Evolutionary conservation across 2,113 vertebrate genomes (phyloP).

Genomic region (Apeltes quadracus): DNA sequence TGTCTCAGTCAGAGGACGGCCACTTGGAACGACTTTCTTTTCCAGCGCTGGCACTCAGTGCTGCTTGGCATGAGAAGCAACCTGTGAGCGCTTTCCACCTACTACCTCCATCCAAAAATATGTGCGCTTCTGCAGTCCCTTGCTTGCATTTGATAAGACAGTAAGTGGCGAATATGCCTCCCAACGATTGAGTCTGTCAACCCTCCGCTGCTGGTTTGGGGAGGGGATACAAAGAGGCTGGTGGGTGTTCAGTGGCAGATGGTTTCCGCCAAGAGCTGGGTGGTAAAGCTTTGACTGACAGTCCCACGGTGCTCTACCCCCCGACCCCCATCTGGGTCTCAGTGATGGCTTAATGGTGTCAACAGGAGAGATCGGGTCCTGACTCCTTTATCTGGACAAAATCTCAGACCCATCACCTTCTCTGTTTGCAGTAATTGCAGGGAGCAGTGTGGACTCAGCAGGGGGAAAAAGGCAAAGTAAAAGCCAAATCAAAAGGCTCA

Average conservation of each 20-base stretch:
- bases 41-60: conserved; percentile 44
- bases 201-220: conserved; percentile 43
- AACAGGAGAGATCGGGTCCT: conserved; percentile 75
- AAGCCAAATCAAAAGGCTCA: conserved; percentile 80
- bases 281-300: conserved; percentile 67
- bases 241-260: conserved; percentile 59
- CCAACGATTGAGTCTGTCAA: conserved; percentile 38
- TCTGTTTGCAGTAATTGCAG: conserved; percentile 84
- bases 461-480: conserved; percentile 72
- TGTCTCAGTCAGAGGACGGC: conserved; percentile 34
- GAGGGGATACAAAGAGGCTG: conserved; percentile 68
- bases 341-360: conserved; percentile 75
- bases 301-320: conserved; percentile 22
- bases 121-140: conserved; percentile 33
- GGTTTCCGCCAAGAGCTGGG: conserved; percentile 74
- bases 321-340: conserved; percentile 45
- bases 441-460: conserved; percentile 72
- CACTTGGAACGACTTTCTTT: conserved; percentile 54
- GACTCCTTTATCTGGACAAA: conserved; percentile 75
- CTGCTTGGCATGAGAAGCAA: conserved; percentile 65
- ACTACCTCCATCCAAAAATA: conserved; percentile 56
- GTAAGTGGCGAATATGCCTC: conserved; percentile 60
- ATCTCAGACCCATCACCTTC: conserved; percentile 81
- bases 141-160: conserved; percentile 64
- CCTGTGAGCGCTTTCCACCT: conserved; percentile 60